Base-by-base conservation (phyloP, 2,113 vertebrate species). In the rat (Rattus norvegicus) region DNA sequence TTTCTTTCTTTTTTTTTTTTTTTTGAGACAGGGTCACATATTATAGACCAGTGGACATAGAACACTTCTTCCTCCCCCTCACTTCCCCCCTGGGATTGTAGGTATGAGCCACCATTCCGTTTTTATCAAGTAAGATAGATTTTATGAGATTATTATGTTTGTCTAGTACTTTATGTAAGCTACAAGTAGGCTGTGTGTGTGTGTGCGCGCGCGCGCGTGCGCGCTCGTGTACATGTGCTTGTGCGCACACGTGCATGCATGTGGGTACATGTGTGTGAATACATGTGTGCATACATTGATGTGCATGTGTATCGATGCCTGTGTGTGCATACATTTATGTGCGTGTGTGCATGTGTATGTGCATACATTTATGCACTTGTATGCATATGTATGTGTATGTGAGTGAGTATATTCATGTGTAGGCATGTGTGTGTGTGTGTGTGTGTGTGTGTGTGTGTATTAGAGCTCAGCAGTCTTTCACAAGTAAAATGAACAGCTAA, bases 41-140 rank as follows among this genome's bases (percentile, higher is more conserved):
- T 43, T 63, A 22, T 43, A 28, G n/a, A 28, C 36, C 24, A 85
- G n/a, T 26, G 81, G 54, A 20, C 59, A 47, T 65, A 39, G 59
- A 28, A 1, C 39, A 47, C 1, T 19, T 65, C 14, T 63, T 1
- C 7, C 5, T 1, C 11, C 1, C 5, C 22, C 2, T 24, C 26
- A 33, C 30, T 36, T 63, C 1, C 47, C 52, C 65, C 28, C 39
- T 13, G 61, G 61, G 26, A 33, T 86, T 86, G 28, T 28, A 84
- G 61, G 16, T 11, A n/a, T 49, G 43, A 33, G 39, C 61, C 56
- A 33, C 4, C 39, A 20, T n/a, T 20, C 85, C 6, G 9, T 63
- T 92, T 92, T 69, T 81, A 12, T 93, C 79, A 85, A 30, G 24
- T 30, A 52, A 54, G 61, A 24, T 75, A 52, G 73, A 79, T 52